These are phyloP conservation scores for Darevskia mixta DNA, from an alignment of 2,797 vertebrate genomes.

Conservation along the genomic window DNA sequence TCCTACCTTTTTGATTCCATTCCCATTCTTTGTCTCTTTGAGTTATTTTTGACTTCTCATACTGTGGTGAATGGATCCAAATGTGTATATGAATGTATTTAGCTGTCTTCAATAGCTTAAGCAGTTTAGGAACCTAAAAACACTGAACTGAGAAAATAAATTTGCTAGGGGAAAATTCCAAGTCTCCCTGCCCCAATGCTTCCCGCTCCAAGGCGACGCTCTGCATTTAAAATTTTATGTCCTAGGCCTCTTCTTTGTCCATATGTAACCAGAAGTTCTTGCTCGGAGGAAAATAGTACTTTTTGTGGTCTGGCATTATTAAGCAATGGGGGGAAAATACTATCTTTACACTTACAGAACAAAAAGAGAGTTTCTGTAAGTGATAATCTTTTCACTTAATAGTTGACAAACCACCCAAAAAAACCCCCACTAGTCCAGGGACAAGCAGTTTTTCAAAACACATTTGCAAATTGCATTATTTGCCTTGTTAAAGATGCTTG, in stretches of 20 bases:
- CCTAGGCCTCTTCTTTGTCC: constrained; percentile 73
- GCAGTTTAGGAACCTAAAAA: constrained; percentile 76
- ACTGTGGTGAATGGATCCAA: constrained; percentile 79
- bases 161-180: constrained; percentile 75
- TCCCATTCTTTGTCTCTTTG: constrained; percentile 62
- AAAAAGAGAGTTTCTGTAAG: constrained; percentile 70
- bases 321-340: constrained; percentile 72
- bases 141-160: constrained; percentile 76
- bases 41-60: constrained; percentile 73
- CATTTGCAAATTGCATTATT: constrained; percentile 72
- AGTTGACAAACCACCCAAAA: constrained; percentile 71
- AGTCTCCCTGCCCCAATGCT: constrained; percentile 64
- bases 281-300: constrained; percentile 73
- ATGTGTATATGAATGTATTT: constrained; percentile 79
- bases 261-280: constrained; percentile 75
- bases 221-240: constrained; percentile 71
- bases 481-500: constrained; percentile 75
- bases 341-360: constrained; percentile 69
- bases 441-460: constrained; percentile 72
- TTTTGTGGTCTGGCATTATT: constrained; percentile 73
- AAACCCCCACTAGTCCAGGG: constrained; percentile 50
- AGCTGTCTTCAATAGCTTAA: constrained; percentile 79
- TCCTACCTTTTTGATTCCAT: constrained; percentile 62
- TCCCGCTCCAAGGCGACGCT: constrained; percentile 68
- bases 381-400: constrained; percentile 72